Evolutionary conservation across 1,140 invertebrate species (phyloP), one percentile per base, ranked within the genome.

Genomic region (Bombus pascuorum): DNA sequence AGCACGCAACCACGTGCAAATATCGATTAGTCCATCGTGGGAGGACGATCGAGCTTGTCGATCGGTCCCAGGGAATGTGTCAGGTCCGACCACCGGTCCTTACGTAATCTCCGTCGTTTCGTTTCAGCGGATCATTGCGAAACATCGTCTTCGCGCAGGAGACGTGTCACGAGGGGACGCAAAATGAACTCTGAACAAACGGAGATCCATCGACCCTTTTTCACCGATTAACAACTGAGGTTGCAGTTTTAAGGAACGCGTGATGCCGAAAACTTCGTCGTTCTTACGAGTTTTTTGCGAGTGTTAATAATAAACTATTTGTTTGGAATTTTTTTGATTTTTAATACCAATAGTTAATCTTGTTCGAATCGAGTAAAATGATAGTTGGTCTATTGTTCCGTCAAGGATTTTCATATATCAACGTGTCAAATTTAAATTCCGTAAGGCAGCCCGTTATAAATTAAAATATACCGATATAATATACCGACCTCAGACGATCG

Each of bases 101-200:
- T 90, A 89, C 89, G 89, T 89, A 90, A 90, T 78, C 68, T 72
- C 39, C 87, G 65, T n/a, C 85, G 87, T 81, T 78, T 86, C 59
- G 79, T 89, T 86, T 39, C 68, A 86, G 32, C 57, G 47, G 65
- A 80, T 37, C 57, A 59, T 90, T 90, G 86, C 85, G 85, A 90
- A 90, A 90, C 78, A 39, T 15, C 73, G 66, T 75, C 74, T 53
- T 44, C 44, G 39, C 37, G 74, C 68, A 68, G 75, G 79, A 84
- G 75, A 87, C 79, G 83, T 83, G 59, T 90, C 83, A 83, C 86
- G 80, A 79, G 76, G 83, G 72, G 79, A 87, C 82, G 71, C 79
- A 82, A 76, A 82, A 22, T 28, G 47, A 0, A 53, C 18, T 6
- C 18, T 22, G 18, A 53, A 53, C 18, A 18, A 53, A 53, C 18